A percentile compares a stretch with the other conserved stretches of the same genome.
These are phyloP conservation scores for Odontomachus brunneus DNA, from an alignment of 1,140 invertebrate species.

Conservation along the genomic window DNA sequence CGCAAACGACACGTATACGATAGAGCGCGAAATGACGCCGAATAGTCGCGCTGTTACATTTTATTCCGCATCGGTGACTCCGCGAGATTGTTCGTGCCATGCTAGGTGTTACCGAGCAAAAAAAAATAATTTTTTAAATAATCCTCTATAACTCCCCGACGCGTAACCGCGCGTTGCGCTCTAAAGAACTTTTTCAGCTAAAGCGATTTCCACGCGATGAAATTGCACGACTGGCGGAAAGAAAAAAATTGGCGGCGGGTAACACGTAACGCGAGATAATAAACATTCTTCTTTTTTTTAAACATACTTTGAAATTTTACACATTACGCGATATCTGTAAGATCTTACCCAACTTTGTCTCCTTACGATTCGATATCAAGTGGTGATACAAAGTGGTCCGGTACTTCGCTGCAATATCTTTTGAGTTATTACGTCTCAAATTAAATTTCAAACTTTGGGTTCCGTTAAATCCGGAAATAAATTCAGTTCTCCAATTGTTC, in stretches of 20 bases:
- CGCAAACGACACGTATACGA: background rate
- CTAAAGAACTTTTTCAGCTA: background rate
- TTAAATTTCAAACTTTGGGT: background rate
- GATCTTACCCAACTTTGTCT: background rate
- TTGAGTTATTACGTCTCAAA: slow-evolving; percentile 2
- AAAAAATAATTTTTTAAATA: slow-evolving; percentile 26
- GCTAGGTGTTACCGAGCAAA: background rate
- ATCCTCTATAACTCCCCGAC: slow-evolving; percentile 6
- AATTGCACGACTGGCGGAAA: slow-evolving; percentile 7
- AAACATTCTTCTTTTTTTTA: no score
- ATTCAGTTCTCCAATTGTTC: background rate
- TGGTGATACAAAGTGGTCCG: background rate
- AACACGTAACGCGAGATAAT: no score
- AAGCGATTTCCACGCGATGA: background rate
- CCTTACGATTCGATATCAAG: background rate
- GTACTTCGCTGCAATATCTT: background rate
- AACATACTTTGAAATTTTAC: no score
- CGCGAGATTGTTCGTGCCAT: background rate
- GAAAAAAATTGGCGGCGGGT: background rate
- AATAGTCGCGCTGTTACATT: background rate
- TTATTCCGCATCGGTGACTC: slow-evolving; percentile 10
- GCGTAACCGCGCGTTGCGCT: background rate
- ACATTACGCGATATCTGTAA: no score
- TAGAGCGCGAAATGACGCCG: slow-evolving; percentile 21
- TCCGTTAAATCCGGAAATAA: background rate